Conservation (phyloP, 2,113 vertebrate genomes). For the Oenanthe melanoleuca region DNA sequence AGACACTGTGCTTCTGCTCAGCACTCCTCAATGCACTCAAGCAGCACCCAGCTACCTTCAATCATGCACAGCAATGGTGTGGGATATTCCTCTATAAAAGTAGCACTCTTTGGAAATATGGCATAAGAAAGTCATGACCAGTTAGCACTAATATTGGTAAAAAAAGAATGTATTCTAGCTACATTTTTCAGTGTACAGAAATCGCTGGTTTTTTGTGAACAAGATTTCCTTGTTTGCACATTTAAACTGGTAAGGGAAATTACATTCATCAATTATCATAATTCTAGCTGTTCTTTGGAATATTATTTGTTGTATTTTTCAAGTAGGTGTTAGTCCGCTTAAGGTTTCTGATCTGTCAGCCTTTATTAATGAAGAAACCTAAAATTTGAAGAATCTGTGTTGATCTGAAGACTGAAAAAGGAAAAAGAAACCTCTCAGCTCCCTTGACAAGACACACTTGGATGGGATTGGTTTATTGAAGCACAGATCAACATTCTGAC, state of each 20-base stretch:
- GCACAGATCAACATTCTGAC: background rate
- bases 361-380: background rate
- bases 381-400: background rate
- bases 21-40: fast-evolving
- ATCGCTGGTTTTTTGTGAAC: background rate
- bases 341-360: background rate
- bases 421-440: background rate
- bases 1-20: background rate
- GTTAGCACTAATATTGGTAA: background rate
- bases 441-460: background rate
- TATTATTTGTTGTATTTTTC: background rate
- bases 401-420: background rate
- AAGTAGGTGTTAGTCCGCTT: background rate
- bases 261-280: background rate
- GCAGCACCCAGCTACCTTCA: background rate
- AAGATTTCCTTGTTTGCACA: background rate
- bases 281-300: background rate
- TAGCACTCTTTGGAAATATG: background rate
- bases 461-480: background rate
- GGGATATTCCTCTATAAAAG: background rate
- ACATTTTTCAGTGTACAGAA: background rate
- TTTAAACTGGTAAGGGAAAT: background rate
- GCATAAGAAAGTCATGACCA: background rate
- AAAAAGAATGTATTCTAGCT: background rate
- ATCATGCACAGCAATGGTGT: background rate